phyloP scores from a whole-genome alignment of 92 coral and sea anemone species.

The Plumapathes pennacea region DNA sequence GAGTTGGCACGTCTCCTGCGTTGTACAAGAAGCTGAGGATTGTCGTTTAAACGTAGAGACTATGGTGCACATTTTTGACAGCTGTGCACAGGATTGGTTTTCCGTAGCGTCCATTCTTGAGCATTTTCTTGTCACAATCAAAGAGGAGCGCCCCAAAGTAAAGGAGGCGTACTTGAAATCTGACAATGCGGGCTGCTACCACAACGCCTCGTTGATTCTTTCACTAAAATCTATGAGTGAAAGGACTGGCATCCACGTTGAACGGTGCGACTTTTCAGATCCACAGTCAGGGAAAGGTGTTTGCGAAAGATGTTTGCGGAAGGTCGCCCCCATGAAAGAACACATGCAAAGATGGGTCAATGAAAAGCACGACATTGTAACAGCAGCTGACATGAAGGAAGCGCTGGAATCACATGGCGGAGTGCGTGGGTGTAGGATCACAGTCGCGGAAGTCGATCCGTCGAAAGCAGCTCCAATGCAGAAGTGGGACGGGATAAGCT shows the following conservation, averaged over 20 bases:
- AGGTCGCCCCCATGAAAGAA: constrained; percentile 57
- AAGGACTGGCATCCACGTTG: constrained; percentile 20
- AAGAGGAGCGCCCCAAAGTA: constrained; percentile 30
- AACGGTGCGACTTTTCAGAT: constrained; percentile 29
- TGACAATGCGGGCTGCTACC: constrained; percentile 42
- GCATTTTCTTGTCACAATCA: constrained; percentile 27
- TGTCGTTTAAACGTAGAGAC: constrained; percentile 12
- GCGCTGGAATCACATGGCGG: constrained; percentile 59
- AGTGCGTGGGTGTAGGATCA: constrained; percentile 26
- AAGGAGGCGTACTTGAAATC: constrained; percentile 10
- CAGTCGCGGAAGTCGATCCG: constrained; percentile 33
- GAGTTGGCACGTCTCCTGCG: constrained; percentile 39
- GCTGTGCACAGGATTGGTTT: constrained; percentile 49
- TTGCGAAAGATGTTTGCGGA: constrained; percentile 54
- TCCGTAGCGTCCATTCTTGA: constrained; percentile 34
- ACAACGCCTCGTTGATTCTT: constrained; percentile 10
- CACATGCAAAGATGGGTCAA: constrained; percentile 60
- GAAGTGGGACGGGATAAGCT: constrained; percentile 5
- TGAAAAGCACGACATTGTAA: constrained; percentile 36
- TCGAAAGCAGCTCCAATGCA: constrained; percentile 2
- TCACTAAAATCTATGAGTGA: constrained; percentile 13
- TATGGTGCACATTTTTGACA: constrained; percentile 16
- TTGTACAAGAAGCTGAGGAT: constrained; percentile 1
- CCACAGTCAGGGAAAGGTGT: constrained; percentile 48
- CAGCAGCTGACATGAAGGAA: constrained; percentile 48